Percentiles rank a stretch among this genome's conserved stretches.
These are phyloP conservation scores for Taeniopygia guttata DNA, from an alignment of 2,797 vertebrate species.

Conservation along the genomic window DNA sequence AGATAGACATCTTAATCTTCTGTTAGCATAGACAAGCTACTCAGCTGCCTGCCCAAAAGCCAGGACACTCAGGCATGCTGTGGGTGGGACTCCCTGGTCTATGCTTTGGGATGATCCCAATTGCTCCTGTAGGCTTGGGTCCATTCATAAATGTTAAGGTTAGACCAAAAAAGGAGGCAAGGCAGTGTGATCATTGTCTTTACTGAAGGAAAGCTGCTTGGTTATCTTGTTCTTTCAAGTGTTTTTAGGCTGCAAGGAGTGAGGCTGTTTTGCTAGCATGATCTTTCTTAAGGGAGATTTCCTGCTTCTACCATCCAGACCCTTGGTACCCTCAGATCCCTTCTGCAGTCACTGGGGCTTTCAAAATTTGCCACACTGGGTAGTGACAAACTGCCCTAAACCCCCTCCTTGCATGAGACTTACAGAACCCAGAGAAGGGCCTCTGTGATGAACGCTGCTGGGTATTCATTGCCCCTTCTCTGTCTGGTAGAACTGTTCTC, in stretches of 20 bases:
- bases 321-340: not conserved
- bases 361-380: not conserved
- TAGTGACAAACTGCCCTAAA: not conserved
- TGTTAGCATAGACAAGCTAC: not conserved
- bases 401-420: not conserved
- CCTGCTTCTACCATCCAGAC: not conserved
- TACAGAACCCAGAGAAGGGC: not conserved
- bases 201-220: not conserved
- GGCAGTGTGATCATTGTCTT: accelerated
- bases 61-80: accelerated
- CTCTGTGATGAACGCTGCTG: accelerated
- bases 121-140: accelerated
- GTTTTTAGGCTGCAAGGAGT: not conserved
- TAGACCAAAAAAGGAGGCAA: not conserved
- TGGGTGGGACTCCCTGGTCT: not conserved
- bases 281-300: not conserved
- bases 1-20: not conserved
- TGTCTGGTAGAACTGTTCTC: not conserved
- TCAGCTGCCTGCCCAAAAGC: not conserved
- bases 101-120: not conserved
- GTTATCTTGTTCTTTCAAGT: not conserved
- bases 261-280: not conserved
- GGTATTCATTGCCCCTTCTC: not conserved
- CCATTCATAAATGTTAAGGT: not conserved
- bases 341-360: not conserved